A percentile compares a stretch with the other conserved stretches of the same genome.
Conservation (phyloP, 2,888 invertebrate genomes). For the Boloria euphrosyne region DNA sequence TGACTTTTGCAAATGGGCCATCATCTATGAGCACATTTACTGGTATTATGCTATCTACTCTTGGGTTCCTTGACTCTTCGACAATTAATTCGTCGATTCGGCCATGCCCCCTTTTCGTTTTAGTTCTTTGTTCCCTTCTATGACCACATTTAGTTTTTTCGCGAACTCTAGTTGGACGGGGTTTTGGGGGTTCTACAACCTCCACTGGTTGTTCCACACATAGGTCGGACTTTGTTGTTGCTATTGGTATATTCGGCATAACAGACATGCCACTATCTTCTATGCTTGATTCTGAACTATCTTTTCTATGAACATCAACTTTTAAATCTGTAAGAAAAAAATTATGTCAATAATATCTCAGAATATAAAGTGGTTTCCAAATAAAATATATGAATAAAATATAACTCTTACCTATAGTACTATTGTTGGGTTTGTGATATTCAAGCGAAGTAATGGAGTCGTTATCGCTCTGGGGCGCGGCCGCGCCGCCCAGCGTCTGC, state of each 20-base stretch:
- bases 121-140: slow-evolving; percentile 61
- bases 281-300: slow-evolving; percentile 93
- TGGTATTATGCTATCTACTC: slow-evolving; percentile 60
- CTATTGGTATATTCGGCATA: slow-evolving; percentile 64
- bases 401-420: slow-evolving; percentile 83
- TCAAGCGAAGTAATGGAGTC: slow-evolving; percentile 86
- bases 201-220: slow-evolving; percentile 62
- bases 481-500: slow-evolving; percentile 84
- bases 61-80: slow-evolving; percentile 61
- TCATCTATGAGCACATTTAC: slow-evolving; percentile 71
- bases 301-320: slow-evolving; percentile 96
- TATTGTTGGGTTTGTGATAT: slow-evolving; percentile 84
- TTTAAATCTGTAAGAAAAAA: slow-evolving; percentile 86
- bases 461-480: slow-evolving; percentile 81
- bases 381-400: not conserved
- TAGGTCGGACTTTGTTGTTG: slow-evolving; percentile 67
- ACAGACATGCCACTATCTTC: slow-evolving; percentile 83
- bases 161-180: slow-evolving; percentile 61
- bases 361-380: not conserved
- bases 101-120: slow-evolving; percentile 59
- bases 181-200: slow-evolving; percentile 59
- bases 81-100: slow-evolving; percentile 70
- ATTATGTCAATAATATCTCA: not conserved
- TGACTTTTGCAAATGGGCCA: slow-evolving; percentile 74
- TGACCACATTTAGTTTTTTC: slow-evolving; percentile 57